A percentile compares a stretch with the other conserved stretches of the same genome.
Evolutionary conservation across 2,888 invertebrate genomes (phyloP).

Genomic region (Dryobota labecula): DNA sequence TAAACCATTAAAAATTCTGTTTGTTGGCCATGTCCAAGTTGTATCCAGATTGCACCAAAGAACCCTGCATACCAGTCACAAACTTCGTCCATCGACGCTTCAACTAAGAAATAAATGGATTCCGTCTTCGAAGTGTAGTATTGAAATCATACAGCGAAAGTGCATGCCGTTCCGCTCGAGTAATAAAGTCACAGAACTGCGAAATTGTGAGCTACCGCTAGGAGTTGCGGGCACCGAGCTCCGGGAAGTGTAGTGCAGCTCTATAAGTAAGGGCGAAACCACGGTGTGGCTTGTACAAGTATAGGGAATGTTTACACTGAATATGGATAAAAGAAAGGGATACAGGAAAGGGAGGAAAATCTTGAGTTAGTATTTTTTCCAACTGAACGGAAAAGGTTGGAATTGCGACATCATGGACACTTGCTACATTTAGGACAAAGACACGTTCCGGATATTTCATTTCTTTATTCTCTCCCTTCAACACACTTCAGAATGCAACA

Average conservation of each 20-base stretch:
- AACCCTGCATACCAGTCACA: not conserved
- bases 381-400: not conserved
- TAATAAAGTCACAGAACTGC: conserved; percentile 57
- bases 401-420: no score
- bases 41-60: not conserved
- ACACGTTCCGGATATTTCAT: not conserved
- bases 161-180: conserved; percentile 45
- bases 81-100: conserved; percentile 29
- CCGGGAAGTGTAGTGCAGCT: conserved; percentile 18
- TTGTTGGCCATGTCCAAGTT: not conserved
- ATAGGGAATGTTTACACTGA: not conserved
- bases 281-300: not conserved
- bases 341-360: not conserved
- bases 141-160: conserved; percentile 45
- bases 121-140: conserved; percentile 29
- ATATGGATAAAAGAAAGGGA: no score
- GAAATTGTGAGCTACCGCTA: conserved; percentile 25
- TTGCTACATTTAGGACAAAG: not conserved
- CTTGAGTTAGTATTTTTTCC: not conserved
- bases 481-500: no score
- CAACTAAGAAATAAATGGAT: conserved; percentile 29
- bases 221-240: conserved; percentile 25
- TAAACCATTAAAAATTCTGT: conserved; percentile 15
- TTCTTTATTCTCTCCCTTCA: not conserved
- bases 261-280: conserved; percentile 5